Base-by-base conservation (phyloP, 2,888 invertebrate species). In the Pasiphila rectangulata region DNA sequence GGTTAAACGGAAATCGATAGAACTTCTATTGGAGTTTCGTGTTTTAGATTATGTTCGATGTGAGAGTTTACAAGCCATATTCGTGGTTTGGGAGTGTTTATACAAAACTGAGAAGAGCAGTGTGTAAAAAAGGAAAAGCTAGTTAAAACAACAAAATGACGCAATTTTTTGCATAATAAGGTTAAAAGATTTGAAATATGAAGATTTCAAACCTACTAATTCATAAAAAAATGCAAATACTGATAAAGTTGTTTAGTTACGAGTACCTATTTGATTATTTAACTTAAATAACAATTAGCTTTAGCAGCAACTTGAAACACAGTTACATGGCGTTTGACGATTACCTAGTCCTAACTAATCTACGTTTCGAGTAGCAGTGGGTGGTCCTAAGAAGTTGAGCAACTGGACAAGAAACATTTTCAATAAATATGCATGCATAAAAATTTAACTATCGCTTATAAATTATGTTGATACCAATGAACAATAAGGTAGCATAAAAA, bases 301-400 rank as follows among this genome's bases (percentile, higher is more conserved):
- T 23, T 17, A 34, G n/a, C 21, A 13, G 20, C 36, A 44, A 39
- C 24, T 13, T 40, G 20, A 38, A 34, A 27, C 48, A 39, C 41
- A 54, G 54, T 51, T 54, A 54, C 59, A 63, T 62, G 61, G 51
- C 61, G 60, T 60, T 67, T 64, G 55, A 59, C 55, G 62, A 65
- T 65, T 62, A 64, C 66, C 65, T 32, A 17, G 17, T n/a, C 15
- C 32, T 64, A 63, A 69, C 69, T 71, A 70, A 75, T 75, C 63
- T 72, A 67, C 61, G 65, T 66, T 65, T 69, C 60, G 63, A 57
- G 66, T 58, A 60, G 62, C 54, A 52, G 57, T 43, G 63, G 66
- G 63, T 59, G 61, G 56, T 24, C 59, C 37, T 21, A 2, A 15
- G 16, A 35, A 2, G 5, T 19, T 17, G 4, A 45, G 12, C 19